Evolutionary conservation across 2,113 vertebrate species (phyloP).

Genomic region (Coptodon bakossiorum): DNA sequence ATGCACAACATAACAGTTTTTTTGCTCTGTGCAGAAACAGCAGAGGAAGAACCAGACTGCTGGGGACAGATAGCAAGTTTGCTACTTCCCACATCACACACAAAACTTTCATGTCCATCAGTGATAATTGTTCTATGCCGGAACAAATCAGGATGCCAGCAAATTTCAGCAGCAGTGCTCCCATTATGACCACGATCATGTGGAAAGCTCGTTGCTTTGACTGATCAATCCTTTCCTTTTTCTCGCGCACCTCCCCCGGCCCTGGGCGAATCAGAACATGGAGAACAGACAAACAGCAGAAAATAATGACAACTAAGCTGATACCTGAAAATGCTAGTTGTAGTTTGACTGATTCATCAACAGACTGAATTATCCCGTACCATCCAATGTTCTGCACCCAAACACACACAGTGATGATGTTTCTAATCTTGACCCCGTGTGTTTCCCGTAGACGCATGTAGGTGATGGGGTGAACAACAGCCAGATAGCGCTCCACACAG

Average conservation of each 20-base stretch:
- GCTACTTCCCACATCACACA: too few relatives aligned
- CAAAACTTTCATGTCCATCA: too few relatives aligned
- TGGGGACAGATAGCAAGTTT: not conserved
- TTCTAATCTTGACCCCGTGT: not conserved
- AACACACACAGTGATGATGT: fast-evolving
- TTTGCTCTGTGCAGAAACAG: too few relatives aligned
- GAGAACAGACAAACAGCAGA: not conserved
- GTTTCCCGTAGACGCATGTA: not conserved
- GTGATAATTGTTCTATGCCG: fast-evolving
- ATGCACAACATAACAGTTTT: too few relatives aligned
- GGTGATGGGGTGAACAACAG: not conserved
- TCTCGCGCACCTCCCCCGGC: fast-evolving
- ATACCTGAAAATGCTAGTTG: fast-evolving
- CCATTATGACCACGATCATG: fast-evolving
- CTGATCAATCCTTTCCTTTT: not conserved
- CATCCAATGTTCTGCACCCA: not conserved
- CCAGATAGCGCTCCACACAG: conserved; percentile 30
- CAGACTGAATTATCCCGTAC: not conserved
- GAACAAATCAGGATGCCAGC: fast-evolving
- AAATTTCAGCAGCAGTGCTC: not conserved
- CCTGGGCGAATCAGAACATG: not conserved
- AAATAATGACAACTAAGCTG: fast-evolving
- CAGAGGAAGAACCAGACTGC: too few relatives aligned
- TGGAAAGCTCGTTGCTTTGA: not conserved
- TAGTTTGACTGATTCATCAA: too few relatives aligned